These are phyloP conservation scores for Gasterosteus aculeatus DNA, from an alignment of 2,113 vertebrate species.

Conservation along the genomic window DNA sequence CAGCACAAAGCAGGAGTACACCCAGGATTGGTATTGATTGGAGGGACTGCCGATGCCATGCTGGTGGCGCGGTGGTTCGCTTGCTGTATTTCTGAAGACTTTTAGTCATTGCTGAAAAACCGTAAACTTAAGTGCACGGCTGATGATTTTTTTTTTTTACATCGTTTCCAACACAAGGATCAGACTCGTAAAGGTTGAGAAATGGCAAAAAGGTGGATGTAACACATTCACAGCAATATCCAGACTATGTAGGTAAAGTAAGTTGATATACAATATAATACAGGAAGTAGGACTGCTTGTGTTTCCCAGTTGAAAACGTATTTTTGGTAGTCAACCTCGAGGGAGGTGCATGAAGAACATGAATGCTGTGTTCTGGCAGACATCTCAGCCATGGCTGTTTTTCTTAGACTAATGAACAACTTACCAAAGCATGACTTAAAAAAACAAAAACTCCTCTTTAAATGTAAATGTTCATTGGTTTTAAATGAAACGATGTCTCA, in stretches of 20 bases:
- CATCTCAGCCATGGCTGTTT: neutral
- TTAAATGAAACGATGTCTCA: constrained; percentile 6
- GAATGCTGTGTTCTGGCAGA: constrained; percentile 10
- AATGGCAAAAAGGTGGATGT: neutral
- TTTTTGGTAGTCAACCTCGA: constrained; percentile 46
- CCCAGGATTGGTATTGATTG: constrained; percentile 46
- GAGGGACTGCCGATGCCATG: constrained; percentile 32
- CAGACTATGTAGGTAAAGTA: constrained; percentile 18
- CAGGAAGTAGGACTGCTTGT: constrained; percentile 19
- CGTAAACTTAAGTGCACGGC: neutral
- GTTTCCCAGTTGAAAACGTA: constrained; percentile 48
- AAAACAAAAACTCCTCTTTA: neutral
- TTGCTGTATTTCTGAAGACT: constrained; percentile 13
- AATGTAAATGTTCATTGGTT: neutral
- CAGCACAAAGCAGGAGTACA: constrained; percentile 25
- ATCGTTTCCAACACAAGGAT: neutral
- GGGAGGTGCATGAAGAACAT: constrained; percentile 34
- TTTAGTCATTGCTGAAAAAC: constrained; percentile 3
- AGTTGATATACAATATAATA: neutral
- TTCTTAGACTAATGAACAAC: neutral
- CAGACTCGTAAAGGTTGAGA: no score
- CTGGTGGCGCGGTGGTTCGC: constrained; percentile 31
- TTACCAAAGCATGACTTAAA: neutral
- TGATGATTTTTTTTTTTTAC: neutral
- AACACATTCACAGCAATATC: neutral